phyloP scores from a whole-genome alignment of 2,113 vertebrate species.

The Pelobates fuscus region DNA sequence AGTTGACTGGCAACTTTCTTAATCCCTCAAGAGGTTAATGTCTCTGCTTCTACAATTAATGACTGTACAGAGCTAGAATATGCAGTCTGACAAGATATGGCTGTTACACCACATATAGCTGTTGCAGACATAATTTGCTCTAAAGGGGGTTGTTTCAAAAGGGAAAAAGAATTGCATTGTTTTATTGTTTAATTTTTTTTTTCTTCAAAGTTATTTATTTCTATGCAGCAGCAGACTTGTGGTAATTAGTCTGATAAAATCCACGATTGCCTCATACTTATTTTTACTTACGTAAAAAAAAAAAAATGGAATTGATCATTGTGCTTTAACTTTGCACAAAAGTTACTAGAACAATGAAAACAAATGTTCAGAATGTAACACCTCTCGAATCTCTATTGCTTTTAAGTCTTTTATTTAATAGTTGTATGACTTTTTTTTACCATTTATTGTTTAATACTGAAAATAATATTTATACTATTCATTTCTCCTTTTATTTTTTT shows the following conservation, averaged over 20 bases:
- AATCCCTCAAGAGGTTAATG: slow-evolving; percentile 17
- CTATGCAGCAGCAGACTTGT: slow-evolving; percentile 60
- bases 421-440: no score
- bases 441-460: no score
- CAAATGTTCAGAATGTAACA: no score
- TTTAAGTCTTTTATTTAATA: no score
- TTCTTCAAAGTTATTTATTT: slow-evolving; percentile 58
- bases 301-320: not conserved
- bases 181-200: slow-evolving; percentile 49
- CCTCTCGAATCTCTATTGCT: no score
- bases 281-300: no score
- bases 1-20: not conserved
- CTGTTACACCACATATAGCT: slow-evolving; percentile 52
- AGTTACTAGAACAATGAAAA: no score
- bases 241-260: slow-evolving; percentile 69
- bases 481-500: no score
- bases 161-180: slow-evolving; percentile 49
- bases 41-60: slow-evolving; percentile 25
- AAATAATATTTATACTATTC: no score
- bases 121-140: slow-evolving; percentile 63
- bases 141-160: slow-evolving; percentile 53
- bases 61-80: slow-evolving; percentile 54
- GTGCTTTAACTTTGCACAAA: no score
- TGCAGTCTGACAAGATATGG: slow-evolving; percentile 49
- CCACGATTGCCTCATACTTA: no score